A percentile compares a stretch with the other conserved stretches of the same genome.
Evolutionary conservation across 1,140 invertebrate genomes (phyloP).

Genomic region (Heliothis subflexa): DNA sequence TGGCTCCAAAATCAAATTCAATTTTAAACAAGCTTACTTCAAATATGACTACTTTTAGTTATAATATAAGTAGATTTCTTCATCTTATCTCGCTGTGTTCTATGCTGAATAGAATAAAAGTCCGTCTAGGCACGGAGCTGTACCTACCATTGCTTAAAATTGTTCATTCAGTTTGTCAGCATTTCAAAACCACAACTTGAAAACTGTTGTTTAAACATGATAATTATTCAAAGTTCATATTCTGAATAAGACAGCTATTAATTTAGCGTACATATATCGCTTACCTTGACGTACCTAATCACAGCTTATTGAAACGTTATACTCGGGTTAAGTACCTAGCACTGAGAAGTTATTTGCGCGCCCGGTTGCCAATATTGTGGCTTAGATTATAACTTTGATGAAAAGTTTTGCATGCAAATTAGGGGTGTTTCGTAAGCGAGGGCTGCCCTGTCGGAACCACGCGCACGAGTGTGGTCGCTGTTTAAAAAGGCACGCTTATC

Average conservation of each 20-base stretch:
- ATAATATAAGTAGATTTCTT: no score
- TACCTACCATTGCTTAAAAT: background rate
- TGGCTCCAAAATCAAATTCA: no score
- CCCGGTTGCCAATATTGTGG: conserved; percentile 11
- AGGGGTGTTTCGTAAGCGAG: conserved; percentile 10
- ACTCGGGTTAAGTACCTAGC: conserved; percentile 13
- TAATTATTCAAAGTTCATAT: background rate
- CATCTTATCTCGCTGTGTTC: no score
- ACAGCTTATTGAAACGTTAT: conserved; percentile 4
- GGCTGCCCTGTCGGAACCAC: conserved; percentile 7
- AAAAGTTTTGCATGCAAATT: conserved; percentile 44
- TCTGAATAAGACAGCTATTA: background rate
- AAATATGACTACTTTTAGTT: no score
- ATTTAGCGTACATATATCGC: background rate
- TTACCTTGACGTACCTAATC: conserved; percentile 10
- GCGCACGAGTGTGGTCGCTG: conserved; percentile 19
- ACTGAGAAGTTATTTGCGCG: conserved; percentile 5
- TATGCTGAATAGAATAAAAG: no score
- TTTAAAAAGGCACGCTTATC: conserved; percentile 44
- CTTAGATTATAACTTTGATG: conserved; percentile 20
- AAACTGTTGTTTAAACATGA: background rate
- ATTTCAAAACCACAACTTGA: conserved; percentile 7
- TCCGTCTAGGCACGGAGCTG: no score
- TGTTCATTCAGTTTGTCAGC: background rate
- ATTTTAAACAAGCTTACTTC: no score